Conservation (phyloP, 2,113 vertebrate species). For the Poeciliopsis occidentalis region DNA sequence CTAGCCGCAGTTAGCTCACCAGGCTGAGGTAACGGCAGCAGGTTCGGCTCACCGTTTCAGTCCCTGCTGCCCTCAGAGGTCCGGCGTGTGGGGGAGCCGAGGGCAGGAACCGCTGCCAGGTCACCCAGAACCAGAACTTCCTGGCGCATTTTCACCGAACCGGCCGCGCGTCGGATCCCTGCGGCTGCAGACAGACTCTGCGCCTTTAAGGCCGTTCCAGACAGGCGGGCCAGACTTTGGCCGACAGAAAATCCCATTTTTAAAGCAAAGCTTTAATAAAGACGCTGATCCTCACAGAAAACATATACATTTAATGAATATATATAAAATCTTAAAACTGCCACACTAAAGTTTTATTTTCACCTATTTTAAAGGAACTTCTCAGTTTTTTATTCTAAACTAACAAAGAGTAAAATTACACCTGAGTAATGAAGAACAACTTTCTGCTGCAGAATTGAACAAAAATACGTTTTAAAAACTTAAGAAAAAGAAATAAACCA, state of each 20-base stretch:
- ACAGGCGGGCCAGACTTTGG: conserved; percentile 69
- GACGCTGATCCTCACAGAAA: not conserved
- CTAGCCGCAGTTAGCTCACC: conserved; percentile 47
- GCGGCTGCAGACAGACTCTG: conserved; percentile 61
- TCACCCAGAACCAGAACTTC: conserved; percentile 26
- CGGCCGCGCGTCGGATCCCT: conserved; percentile 18
- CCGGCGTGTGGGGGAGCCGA: conserved; percentile 6
- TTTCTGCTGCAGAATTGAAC: too few relatives aligned
- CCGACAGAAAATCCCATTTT: conserved; percentile 58
- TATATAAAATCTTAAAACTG: too few relatives aligned
- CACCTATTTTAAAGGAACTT: too few relatives aligned
- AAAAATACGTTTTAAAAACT: too few relatives aligned
- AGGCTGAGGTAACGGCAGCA: not conserved
- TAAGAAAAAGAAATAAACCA: too few relatives aligned
- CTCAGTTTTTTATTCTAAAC: too few relatives aligned
- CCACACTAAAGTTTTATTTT: too few relatives aligned
- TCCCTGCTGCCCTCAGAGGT: conserved; percentile 14
- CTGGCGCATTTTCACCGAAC: conserved; percentile 37
- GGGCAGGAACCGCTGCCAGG: conserved; percentile 29
- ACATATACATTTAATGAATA: not conserved
- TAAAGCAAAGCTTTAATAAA: not conserved
- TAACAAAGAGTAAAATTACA: too few relatives aligned
- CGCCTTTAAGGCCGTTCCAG: conserved; percentile 76
- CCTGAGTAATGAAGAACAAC: too few relatives aligned
- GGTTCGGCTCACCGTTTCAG: conserved; percentile 54